A percentile compares a stretch with the other conserved stretches of the same genome.
phyloP scores from a whole-genome alignment of 2,888 invertebrate genomes.

The Zygogramma bicolorata region DNA sequence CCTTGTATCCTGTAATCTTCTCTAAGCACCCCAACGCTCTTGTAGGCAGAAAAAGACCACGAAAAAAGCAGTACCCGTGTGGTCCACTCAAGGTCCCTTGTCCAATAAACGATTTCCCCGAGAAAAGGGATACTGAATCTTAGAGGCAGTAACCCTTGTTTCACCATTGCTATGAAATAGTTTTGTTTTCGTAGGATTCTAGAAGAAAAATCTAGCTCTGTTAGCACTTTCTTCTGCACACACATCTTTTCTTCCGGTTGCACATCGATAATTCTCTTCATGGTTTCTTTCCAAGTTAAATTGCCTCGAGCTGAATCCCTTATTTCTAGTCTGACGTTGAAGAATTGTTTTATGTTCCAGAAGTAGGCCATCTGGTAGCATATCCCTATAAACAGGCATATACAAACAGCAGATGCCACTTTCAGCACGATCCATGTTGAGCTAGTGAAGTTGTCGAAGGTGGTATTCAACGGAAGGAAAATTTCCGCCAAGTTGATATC shows the following conservation, averaged over 20 bases:
- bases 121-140: neutral
- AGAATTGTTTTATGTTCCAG: neutral
- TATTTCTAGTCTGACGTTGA: neutral
- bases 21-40: neutral
- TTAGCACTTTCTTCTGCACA: neutral
- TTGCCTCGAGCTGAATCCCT: neutral
- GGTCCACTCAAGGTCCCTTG: neutral
- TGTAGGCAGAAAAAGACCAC: neutral
- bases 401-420: neutral
- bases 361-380: neutral
- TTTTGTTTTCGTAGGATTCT: neutral
- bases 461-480: neutral
- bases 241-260: neutral
- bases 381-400: neutral
- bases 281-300: neutral
- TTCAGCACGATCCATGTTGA: neutral
- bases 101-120: neutral
- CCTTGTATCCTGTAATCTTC: neutral
- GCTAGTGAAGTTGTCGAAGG: neutral
- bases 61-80: neutral
- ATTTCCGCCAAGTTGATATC: too few species aligned
- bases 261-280: neutral
- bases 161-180: neutral
- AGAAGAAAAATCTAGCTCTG: neutral
- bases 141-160: neutral